phyloP scores from a whole-genome alignment of 2,113 vertebrate genomes.

The Erythrocercus mccallii region DNA sequence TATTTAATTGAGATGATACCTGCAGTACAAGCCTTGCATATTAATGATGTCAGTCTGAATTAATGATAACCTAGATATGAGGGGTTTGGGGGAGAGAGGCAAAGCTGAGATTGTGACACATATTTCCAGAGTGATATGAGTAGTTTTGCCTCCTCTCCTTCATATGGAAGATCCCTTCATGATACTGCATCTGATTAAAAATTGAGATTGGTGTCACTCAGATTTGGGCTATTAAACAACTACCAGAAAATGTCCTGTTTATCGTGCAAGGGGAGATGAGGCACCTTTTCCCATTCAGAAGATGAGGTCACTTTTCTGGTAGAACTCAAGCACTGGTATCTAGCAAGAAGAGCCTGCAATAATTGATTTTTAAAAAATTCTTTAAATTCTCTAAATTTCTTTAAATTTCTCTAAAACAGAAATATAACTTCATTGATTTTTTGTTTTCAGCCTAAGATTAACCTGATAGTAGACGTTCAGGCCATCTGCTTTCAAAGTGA shows the following conservation, averaged over 20 bases:
- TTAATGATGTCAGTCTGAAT: neutral
- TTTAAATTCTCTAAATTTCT: neutral
- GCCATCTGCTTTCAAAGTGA: neutral
- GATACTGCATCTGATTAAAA: neutral
- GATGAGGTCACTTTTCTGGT: neutral
- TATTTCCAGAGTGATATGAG: neutral
- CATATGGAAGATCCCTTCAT: neutral
- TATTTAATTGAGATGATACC: neutral
- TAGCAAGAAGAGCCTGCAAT: neutral
- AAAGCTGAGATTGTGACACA: neutral
- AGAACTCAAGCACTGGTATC: neutral
- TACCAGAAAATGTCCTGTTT: neutral
- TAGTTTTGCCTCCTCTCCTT: neutral
- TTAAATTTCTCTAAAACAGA: neutral
- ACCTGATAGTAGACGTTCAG: neutral
- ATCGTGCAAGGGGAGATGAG: neutral
- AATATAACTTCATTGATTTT: neutral
- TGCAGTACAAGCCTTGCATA: neutral
- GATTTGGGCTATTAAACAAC: neutral
- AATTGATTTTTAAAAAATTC: neutral
- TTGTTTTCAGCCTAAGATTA: neutral
- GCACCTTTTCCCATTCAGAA: neutral
- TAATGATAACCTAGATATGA: rapidly evolving
- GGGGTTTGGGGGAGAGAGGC: neutral
- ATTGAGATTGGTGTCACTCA: neutral